A percentile compares a stretch with the other conserved stretches of the same genome.
Conservation (phyloP, 2,797 vertebrate genomes). For the Botia almorhae region DNA sequence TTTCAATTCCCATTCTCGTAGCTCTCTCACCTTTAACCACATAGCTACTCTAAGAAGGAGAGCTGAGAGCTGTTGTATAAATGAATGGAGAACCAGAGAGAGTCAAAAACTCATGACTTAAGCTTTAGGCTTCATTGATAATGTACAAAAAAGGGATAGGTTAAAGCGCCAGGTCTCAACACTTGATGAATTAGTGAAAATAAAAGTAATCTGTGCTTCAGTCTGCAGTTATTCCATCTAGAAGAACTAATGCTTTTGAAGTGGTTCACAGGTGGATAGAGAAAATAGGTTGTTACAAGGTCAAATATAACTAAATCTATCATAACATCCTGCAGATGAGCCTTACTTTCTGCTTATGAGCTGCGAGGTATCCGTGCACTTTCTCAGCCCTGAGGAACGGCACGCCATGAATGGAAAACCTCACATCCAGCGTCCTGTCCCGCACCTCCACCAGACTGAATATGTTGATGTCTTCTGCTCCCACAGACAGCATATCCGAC, state of each 20-base stretch:
- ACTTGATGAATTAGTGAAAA: slow-evolving; percentile 8
- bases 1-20: slow-evolving; percentile 69
- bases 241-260: slow-evolving; percentile 5
- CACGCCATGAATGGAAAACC: slow-evolving; percentile 73
- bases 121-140: slow-evolving; percentile 11
- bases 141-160: not conserved
- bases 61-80: not conserved
- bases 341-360: slow-evolving; percentile 84
- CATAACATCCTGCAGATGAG: not conserved
- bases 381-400: slow-evolving; percentile 82
- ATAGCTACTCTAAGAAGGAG: not conserved
- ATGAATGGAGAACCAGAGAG: not conserved
- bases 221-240: not conserved
- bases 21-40: slow-evolving; percentile 30
- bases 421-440: slow-evolving; percentile 79
- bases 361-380: slow-evolving; percentile 81
- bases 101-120: not conserved
- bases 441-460: slow-evolving; percentile 79
- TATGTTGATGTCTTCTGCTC: slow-evolving; percentile 75
- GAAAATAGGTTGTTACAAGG: slow-evolving; percentile 3
- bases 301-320: not conserved
- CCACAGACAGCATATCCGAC: slow-evolving; percentile 79
- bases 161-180: slow-evolving; percentile 2
- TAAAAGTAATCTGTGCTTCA: not conserved
- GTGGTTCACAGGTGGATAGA: not conserved